Evolutionary conservation across 2,797 vertebrate species (phyloP), one percentile per base, ranked within the genome.

Genomic region (Anguilla obscura): DNA sequence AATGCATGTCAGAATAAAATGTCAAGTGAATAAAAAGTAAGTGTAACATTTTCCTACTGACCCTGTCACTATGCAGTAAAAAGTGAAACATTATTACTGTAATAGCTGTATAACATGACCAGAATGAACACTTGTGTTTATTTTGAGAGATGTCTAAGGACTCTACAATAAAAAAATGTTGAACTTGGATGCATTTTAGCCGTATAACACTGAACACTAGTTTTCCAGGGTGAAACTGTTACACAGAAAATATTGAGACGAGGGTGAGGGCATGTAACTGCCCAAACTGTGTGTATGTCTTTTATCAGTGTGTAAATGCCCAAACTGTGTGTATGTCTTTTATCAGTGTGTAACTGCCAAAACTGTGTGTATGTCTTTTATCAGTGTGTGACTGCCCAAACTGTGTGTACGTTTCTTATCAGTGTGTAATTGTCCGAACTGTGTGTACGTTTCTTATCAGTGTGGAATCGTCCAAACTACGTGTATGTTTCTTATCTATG

Each of bases 401-500:
- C 36, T 36, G 36, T 36, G 36, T 36, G 36, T 1, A 36, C 1
- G 36, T 36, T 1, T 36, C 1, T 36, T 36, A 36, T 36, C 36
- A 36, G 36, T 36, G 36, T 36, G 36, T 36, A 36, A 36, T 36
- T 36, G 33, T 36, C 36, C 36, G 2, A 36, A 36, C 36, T 36
- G 36, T 36, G 36, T 36, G 36, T 36, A 27, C 12, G 52, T 87
- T n/a, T 87, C 36, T 79, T 71, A 71, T 84, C 80, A 36, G 33
- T 36, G 33, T 36, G 33, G 1, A 33, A 33, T 2, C 1, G 36
- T 2, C 36, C 36, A 36, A 36, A 36, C 36, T 36, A 2, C 1
- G 36, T 36, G 36, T 36, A 27, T 24, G 52, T 87, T 40, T 87
- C 54, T 79, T 71, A 71, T 84, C 80, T 87, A 60, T 12, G 9